Base-by-base conservation (phyloP, 1,140 invertebrate species). In the Cataglyphis hispanica region DNA sequence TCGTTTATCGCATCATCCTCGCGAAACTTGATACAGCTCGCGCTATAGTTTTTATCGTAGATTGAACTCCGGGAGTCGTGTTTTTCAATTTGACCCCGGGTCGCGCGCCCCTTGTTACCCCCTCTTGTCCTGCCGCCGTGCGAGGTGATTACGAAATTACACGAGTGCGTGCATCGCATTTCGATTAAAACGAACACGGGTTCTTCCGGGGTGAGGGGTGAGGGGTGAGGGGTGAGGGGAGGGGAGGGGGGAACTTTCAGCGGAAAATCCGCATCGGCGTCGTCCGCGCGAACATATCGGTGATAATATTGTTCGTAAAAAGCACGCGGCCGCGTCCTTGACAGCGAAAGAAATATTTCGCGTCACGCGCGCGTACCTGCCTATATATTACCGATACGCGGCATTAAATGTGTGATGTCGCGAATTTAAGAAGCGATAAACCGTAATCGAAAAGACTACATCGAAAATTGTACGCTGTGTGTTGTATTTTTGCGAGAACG, bases 1-100 rank as follows among this genome's bases (percentile, higher is more conserved):
- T 87, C 84, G 86, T 89, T 87, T 83, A 89, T 87, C 60, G 66
- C 63, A 88, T 78, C 72, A 70, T 89, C 85, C 80, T 74, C 58
- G 83, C 58, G 43, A 86, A 86, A 86, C 78, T 86, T 90, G 86
- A 86, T 86, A 37, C 19, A 16, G 75, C 50, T 56, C 78, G 67
- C 61, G 78, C 67, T 74, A 75, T 50, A 67, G 72, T 74, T 74
- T 70, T 75, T 67, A 75, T 77, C 76, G 67, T 63, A 61, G 37
- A 80, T 87, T 77, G 67, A 78, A 67, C 46, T 64, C 56, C 22
- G 43, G 19, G 70, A 85, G 88, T 85, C 86, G 81, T 78, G 81
- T 87, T 90, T 90, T 90, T 89, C 85, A 87, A 90, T 88, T 86
- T 86, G 70, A 67, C 40, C 50, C 58, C 13, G n/a, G 46, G 46